phyloP scores from a whole-genome alignment of 2,797 vertebrate species.

The Dallia pectoralis region DNA sequence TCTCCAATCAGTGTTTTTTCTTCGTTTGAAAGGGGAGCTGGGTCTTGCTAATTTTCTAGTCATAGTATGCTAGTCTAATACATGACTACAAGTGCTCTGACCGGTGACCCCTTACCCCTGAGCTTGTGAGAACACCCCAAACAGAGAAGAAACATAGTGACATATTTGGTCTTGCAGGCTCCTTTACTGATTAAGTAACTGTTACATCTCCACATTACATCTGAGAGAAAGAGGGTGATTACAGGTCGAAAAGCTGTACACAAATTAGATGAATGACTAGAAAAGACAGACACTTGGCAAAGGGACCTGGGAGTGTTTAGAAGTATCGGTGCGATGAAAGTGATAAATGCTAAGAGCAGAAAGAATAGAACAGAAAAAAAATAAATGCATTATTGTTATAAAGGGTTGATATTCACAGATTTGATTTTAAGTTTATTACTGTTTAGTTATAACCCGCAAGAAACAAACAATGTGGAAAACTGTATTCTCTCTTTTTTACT shows the following conservation, averaged over 20 bases:
- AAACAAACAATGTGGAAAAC: too few relatives aligned
- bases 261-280: slow-evolving; percentile 60
- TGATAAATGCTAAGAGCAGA: neutral
- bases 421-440: neutral
- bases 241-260: slow-evolving; percentile 51
- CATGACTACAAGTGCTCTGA: neutral
- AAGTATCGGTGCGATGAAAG: neutral
- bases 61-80: neutral
- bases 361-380: neutral
- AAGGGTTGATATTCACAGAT: neutral
- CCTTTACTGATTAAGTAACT: slow-evolving; percentile 19
- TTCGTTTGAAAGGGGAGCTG: neutral
- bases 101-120: too few relatives aligned
- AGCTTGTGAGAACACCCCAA: neutral
- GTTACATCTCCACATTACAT: slow-evolving; percentile 38
- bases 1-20: neutral
- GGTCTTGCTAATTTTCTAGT: neutral
- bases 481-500: too few relatives aligned
- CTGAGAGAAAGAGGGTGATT: slow-evolving; percentile 30
- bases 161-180: neutral
- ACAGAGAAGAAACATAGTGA: neutral
- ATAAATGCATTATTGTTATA: neutral
- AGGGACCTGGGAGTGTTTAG: neutral
- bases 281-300: slow-evolving; percentile 40
- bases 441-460: too few relatives aligned